These are phyloP conservation scores for Drosophila ambigua DNA, from an alignment of 1,140 invertebrate genomes.

Conservation along the genomic window DNA sequence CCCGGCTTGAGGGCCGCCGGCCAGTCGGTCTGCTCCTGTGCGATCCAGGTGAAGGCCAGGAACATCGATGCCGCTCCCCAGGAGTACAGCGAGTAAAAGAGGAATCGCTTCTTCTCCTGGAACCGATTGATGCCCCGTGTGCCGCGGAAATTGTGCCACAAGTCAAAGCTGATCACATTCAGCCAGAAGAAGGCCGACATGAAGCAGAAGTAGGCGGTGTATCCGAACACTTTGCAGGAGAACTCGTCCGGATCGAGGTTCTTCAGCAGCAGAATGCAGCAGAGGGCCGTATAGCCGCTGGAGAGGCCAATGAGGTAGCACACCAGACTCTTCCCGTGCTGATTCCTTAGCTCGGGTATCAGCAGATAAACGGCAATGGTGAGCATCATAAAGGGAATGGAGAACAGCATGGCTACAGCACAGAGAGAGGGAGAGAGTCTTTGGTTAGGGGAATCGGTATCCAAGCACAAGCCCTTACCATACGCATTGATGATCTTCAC, in stretches of 20 bases:
- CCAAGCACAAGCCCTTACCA: constrained; percentile 34
- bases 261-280: constrained; percentile 84
- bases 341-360: constrained; percentile 88
- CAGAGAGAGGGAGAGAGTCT: not conserved
- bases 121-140: constrained; percentile 84
- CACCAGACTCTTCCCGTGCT: constrained; percentile 90
- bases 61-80: constrained; percentile 86
- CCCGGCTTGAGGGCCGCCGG: constrained; percentile 84
- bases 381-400: constrained; percentile 88
- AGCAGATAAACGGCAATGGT: constrained; percentile 90
- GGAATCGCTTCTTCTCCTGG: constrained; percentile 86
- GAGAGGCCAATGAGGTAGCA: constrained; percentile 88
- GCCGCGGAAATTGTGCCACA: constrained; percentile 90
- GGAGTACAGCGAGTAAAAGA: constrained; percentile 88
- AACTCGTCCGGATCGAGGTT: constrained; percentile 32
- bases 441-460: not conserved
- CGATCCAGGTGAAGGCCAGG: constrained; percentile 82
- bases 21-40: constrained; percentile 84
- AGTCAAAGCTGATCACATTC: constrained; percentile 90
- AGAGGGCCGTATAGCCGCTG: constrained; percentile 86
- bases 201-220: constrained; percentile 90
- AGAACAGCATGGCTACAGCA: constrained; percentile 87
- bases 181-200: constrained; percentile 91
- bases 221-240: constrained; percentile 78
- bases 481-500: constrained; percentile 77